phyloP scores from a whole-genome alignment of 2,113 vertebrate genomes.

The Dendropsophus ebraccatus region DNA sequence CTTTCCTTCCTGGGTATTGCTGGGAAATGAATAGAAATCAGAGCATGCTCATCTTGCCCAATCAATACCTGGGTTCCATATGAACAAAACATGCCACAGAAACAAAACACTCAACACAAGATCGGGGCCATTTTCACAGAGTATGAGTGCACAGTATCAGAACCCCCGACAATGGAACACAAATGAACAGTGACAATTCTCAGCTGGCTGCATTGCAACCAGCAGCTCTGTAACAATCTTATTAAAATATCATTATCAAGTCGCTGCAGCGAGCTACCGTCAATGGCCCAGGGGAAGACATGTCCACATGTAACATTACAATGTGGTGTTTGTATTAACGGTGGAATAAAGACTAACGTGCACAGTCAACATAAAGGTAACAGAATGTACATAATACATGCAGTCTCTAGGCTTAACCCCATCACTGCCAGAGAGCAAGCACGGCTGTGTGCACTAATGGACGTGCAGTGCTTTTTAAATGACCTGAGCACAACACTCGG shows the following conservation, averaged over 20 bases:
- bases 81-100: not conserved
- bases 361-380: not conserved
- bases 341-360: not conserved
- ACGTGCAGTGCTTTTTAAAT: constrained; percentile 60
- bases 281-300: not conserved
- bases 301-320: constrained; percentile 1
- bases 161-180: not conserved
- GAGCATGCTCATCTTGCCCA: not conserved
- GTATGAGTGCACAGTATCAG: too few relatives aligned
- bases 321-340: not conserved
- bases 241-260: constrained; percentile 53
- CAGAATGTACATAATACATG: not conserved
- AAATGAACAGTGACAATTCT: not conserved
- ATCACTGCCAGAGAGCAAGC: not conserved
- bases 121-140: constrained; percentile 16
- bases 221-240: constrained; percentile 32
- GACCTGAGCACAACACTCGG: constrained; percentile 57
- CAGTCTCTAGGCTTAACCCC: constrained; percentile 10
- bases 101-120: constrained; percentile 19
- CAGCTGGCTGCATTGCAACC: constrained; percentile 35
- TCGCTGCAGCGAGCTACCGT: constrained; percentile 28
- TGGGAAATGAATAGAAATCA: constrained; percentile 26
- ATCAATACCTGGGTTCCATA: constrained; percentile 28
- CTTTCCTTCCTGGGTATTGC: not conserved
- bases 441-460: constrained; percentile 49